A percentile compares a stretch with the other conserved stretches of the same genome.
Conservation (phyloP, 2,888 invertebrate species). For the Linyphia triangularis region DNA sequence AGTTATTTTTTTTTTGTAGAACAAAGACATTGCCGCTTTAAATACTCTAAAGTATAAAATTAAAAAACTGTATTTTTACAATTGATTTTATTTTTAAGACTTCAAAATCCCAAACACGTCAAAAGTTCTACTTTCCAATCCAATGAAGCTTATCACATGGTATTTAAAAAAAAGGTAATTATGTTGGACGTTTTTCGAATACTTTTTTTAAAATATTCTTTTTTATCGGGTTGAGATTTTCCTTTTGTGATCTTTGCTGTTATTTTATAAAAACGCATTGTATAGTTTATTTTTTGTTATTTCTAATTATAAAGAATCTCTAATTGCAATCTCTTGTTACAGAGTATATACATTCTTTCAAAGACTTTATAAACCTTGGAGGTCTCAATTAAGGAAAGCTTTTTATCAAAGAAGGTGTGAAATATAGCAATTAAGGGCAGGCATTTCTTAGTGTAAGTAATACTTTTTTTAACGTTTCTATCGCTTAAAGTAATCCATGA, state of each 20-base stretch:
- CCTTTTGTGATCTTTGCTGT: neutral
- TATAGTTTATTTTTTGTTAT: neutral
- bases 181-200: neutral
- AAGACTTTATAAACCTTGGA: neutral
- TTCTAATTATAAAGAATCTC: constrained; percentile 6
- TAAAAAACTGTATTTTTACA: neutral
- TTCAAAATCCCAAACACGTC: neutral
- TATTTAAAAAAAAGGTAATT: constrained; percentile 22
- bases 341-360: neutral
- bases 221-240: neutral
- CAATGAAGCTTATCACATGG: neutral
- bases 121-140: neutral
- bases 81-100: neutral
- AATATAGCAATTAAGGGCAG: constrained; percentile 27
- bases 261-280: neutral
- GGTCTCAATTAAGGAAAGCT: constrained; percentile 20
- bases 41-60: constrained; percentile 1
- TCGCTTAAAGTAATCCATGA: constrained; percentile 22
- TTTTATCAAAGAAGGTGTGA: constrained; percentile 31
- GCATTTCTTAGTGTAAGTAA: constrained; percentile 26
- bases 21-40: too few species aligned
- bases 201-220: neutral
- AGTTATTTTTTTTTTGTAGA: too few species aligned
- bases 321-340: constrained; percentile 45
- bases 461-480: constrained; percentile 3